phyloP scores from a whole-genome alignment of 2,113 vertebrate genomes.

The Dolichotis patagonum region DNA sequence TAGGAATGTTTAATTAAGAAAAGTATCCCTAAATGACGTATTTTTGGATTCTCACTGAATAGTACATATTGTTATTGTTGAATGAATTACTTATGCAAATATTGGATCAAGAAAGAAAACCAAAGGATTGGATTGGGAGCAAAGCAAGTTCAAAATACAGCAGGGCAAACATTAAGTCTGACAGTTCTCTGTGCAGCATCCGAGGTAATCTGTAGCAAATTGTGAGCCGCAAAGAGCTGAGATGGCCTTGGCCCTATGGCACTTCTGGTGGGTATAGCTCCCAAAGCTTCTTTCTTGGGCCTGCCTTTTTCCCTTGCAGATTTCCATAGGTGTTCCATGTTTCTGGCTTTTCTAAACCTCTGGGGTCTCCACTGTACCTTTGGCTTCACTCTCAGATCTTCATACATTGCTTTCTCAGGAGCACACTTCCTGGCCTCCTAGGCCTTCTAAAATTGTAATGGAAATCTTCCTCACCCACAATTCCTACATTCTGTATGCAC shows the following conservation, averaged over 20 bases:
- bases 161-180: background rate
- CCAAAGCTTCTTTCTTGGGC: background rate
- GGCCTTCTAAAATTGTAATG: background rate
- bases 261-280: background rate
- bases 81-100: background rate
- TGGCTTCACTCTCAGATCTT: background rate
- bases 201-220: background rate
- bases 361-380: background rate
- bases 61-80: background rate
- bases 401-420: background rate
- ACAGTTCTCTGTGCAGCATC: background rate
- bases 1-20: background rate
- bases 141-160: background rate
- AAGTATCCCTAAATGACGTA: accelerated
- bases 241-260: background rate
- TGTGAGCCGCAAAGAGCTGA: background rate
- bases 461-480: background rate
- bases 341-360: background rate
- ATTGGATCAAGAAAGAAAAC: background rate
- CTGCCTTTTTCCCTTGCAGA: background rate
- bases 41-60: background rate
- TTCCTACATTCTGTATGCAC: background rate
- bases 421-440: background rate
- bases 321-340: background rate
- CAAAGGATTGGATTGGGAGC: background rate